Conservation (phyloP, 2,888 invertebrate species). For the Caenorhabditis japonica region DNA sequence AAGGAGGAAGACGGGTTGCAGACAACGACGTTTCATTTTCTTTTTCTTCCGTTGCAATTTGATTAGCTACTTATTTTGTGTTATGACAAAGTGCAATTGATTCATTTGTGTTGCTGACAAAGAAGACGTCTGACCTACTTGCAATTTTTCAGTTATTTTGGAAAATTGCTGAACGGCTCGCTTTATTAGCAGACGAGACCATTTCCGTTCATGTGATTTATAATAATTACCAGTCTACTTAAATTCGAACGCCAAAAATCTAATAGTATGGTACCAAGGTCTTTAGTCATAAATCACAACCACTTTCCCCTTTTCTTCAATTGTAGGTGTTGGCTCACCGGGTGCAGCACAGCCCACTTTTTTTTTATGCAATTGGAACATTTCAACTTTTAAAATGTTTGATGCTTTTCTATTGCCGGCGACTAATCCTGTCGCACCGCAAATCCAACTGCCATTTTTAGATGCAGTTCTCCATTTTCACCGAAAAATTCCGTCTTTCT, state of each 20-base stretch:
- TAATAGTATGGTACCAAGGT: constrained; percentile 34
- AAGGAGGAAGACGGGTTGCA: constrained; percentile 18
- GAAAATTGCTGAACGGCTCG: no score
- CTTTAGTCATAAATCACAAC: constrained; percentile 29
- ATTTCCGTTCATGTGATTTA: no score
- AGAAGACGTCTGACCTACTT: no score
- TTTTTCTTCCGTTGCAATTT: constrained; percentile 40
- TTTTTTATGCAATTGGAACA: constrained; percentile 4
- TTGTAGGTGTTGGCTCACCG: constrained; percentile 26
- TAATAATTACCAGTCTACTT: neutral
- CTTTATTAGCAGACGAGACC: no score
- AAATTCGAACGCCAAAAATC: no score
- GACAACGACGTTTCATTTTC: constrained; percentile 31
- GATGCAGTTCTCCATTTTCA: neutral
- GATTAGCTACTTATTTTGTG: constrained; percentile 37
- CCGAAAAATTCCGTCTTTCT: constrained; percentile 13
- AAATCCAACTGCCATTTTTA: neutral
- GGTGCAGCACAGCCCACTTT: constrained; percentile 14
- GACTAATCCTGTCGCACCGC: constrained; percentile 3
- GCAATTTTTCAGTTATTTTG: no score
- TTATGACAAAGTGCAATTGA: constrained; percentile 20
- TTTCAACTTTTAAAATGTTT: constrained; percentile 1
- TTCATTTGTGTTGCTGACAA: constrained; percentile 11
- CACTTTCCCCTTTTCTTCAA: constrained; percentile 35
- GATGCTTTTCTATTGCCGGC: neutral